Evolutionary conservation across 1,140 invertebrate genomes (phyloP).

Genomic region (Diachasmimorpha longicaudata): DNA sequence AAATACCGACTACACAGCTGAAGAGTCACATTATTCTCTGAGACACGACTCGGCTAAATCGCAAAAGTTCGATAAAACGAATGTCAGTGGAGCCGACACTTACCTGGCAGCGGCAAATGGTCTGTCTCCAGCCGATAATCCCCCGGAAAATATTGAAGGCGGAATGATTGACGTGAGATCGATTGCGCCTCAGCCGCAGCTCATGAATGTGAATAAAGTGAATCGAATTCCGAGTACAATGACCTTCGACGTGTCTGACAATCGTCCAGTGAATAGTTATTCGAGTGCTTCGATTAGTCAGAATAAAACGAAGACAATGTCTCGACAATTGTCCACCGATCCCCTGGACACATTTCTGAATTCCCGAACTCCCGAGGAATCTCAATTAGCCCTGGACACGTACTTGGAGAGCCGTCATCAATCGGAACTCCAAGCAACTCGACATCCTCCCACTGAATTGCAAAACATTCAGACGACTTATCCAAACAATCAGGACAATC

Average conservation of each 20-base stretch:
- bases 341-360: slow-evolving; percentile 44
- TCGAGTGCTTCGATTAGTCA: background rate
- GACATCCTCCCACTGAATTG: background rate
- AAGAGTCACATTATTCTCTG: slow-evolving; percentile 44
- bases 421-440: background rate
- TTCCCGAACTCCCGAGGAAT: slow-evolving; percentile 53
- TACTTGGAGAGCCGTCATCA: slow-evolving; percentile 35
- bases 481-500: background rate
- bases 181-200: background rate
- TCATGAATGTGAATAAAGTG: background rate
- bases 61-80: background rate
- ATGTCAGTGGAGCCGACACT: background rate
- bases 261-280: background rate
- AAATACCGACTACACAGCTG: slow-evolving; percentile 52
- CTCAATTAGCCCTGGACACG: slow-evolving; percentile 47
- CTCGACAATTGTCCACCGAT: slow-evolving; percentile 7
- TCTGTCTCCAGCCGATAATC: background rate
- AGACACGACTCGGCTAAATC: slow-evolving; percentile 21
- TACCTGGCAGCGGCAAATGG: background rate
- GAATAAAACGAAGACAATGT: background rate
- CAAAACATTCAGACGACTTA: background rate
- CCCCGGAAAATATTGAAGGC: too few species aligned
- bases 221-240: background rate
- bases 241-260: background rate
- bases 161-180: background rate